Percentiles rank a stretch among this genome's conserved stretches.
phyloP scores from a whole-genome alignment of 2,888 invertebrate genomes.

The Leptogaster cylindrica region DNA sequence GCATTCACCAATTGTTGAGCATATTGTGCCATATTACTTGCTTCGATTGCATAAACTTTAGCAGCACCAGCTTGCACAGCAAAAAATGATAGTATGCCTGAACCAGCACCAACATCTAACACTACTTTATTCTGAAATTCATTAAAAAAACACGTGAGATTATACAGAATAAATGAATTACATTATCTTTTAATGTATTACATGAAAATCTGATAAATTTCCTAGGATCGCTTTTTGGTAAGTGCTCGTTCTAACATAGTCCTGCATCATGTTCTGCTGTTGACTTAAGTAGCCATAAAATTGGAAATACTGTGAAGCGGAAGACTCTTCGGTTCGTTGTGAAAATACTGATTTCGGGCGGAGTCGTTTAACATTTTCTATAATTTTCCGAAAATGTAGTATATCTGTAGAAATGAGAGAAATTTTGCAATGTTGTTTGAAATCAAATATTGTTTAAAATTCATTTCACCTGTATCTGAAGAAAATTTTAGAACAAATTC shows the following conservation, averaged over 20 bases:
- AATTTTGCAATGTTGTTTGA: not conserved
- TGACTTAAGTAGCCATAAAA: slow-evolving; percentile 99
- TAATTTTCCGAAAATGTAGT: slow-evolving; percentile 59
- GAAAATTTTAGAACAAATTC: slow-evolving; percentile 58
- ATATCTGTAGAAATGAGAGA: slow-evolving; percentile 51
- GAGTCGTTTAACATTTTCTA: slow-evolving; percentile 60
- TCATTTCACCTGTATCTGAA: slow-evolving; percentile 54
- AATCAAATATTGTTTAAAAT: not conserved
- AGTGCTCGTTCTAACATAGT: slow-evolving; percentile 96
- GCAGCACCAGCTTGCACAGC: slow-evolving; percentile 97
- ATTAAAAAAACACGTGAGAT: slow-evolving; percentile 10
- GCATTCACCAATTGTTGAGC: slow-evolving; percentile 88
- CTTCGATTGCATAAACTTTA: slow-evolving; percentile 98
- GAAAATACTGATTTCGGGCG: slow-evolving; percentile 82
- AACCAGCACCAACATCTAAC: slow-evolving; percentile 97
- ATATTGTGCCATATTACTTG: slow-evolving; percentile 97
- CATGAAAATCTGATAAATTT: slow-evolving; percentile 88
- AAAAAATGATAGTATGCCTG: slow-evolving; percentile 97
- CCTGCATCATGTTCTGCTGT: slow-evolving; percentile 99
- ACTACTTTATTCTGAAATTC: slow-evolving; percentile 87
- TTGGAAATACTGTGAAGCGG: slow-evolving; percentile 98
- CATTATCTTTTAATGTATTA: no score
- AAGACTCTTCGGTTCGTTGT: slow-evolving; percentile 95
- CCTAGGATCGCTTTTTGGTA: slow-evolving; percentile 96
- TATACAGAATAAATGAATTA: no score